Percentiles rank a stretch among this genome's conserved stretches.
These are phyloP conservation scores for Sinocyclocheilus anshuiensis DNA, from an alignment of 2,113 vertebrate species.

Conservation along the genomic window DNA sequence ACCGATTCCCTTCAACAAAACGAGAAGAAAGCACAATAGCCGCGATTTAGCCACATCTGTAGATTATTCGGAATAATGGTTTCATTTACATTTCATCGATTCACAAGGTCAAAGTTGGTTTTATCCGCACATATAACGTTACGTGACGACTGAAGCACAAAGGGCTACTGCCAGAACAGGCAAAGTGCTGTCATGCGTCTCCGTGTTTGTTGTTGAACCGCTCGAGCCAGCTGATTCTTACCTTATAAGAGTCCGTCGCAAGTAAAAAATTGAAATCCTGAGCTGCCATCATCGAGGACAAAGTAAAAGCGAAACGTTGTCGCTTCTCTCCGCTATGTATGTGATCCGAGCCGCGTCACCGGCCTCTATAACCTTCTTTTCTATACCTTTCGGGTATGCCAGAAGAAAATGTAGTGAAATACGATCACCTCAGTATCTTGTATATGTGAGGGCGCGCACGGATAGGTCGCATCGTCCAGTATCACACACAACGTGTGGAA, in stretches of 20 bases:
- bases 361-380: not conserved
- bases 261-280: slow-evolving; percentile 77
- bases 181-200: not conserved
- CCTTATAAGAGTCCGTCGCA: slow-evolving; percentile 79
- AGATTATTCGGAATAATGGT: not conserved
- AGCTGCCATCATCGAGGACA: slow-evolving; percentile 67
- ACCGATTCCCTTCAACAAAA: not conserved
- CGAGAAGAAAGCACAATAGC: not conserved
- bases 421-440: not conserved
- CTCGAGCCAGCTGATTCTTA: slow-evolving; percentile 49
- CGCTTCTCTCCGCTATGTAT: slow-evolving; percentile 31
- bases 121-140: not conserved
- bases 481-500: not conserved
- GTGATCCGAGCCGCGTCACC: not conserved
- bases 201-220: not conserved
- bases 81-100: not conserved
- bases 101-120: slow-evolving; percentile 8
- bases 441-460: not conserved
- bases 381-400: not conserved
- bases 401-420: not conserved
- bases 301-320: slow-evolving; percentile 24
- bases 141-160: not conserved
- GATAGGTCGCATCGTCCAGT: slow-evolving; percentile 26
- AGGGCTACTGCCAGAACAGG: not conserved
- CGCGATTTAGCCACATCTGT: not conserved